phyloP scores from a whole-genome alignment of 2,797 vertebrate species.

The Lemur catta region DNA sequence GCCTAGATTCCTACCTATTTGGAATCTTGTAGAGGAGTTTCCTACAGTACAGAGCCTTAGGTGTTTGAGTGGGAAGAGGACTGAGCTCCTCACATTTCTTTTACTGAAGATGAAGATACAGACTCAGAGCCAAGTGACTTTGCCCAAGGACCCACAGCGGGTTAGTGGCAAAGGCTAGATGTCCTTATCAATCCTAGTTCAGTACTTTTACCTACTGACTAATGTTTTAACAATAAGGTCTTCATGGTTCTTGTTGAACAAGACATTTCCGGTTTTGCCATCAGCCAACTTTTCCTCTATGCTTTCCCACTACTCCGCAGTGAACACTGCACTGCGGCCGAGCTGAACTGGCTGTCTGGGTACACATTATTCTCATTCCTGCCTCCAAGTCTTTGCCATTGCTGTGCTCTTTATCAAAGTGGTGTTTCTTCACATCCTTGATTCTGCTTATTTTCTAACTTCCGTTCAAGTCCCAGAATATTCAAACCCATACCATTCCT shows the following conservation, averaged over 20 bases:
- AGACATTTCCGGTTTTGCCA: background rate
- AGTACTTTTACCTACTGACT: background rate
- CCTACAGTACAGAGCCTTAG: background rate
- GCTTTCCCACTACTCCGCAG: background rate
- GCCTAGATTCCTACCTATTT: background rate
- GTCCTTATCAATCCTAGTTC: background rate
- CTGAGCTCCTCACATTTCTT: background rate
- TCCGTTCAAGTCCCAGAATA: background rate
- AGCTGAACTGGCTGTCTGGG: background rate
- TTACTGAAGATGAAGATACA: background rate
- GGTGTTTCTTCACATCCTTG: background rate
- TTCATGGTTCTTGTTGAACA: background rate
- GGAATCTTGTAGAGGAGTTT: background rate
- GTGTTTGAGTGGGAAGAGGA: background rate
- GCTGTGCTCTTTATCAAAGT: conserved; percentile 16
- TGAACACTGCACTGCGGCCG: background rate
- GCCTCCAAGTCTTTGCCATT: background rate
- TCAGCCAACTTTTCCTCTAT: background rate
- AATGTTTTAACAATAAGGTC: background rate
- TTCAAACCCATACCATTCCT: background rate
- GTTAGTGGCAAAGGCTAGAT: background rate
- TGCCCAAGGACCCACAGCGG: background rate
- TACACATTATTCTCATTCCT: background rate
- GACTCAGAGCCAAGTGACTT: background rate
- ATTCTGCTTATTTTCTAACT: background rate